phyloP scores from a whole-genome alignment of 1,140 invertebrate genomes.

The Mya arenaria region DNA sequence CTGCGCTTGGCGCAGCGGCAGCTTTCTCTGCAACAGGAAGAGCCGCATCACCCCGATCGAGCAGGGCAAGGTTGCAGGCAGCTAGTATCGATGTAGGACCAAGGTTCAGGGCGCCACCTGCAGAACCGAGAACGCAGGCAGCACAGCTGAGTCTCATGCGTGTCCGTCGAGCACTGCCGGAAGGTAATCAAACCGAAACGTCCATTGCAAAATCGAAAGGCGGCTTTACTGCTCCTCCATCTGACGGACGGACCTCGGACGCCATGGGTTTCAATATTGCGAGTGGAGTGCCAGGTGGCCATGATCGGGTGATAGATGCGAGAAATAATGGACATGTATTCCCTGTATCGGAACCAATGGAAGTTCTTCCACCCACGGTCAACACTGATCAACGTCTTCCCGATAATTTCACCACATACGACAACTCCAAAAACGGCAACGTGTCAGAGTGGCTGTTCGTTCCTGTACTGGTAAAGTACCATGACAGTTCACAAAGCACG shows the following conservation, averaged over 20 bases:
- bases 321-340: neutral
- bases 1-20: neutral
- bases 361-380: neutral
- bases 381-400: neutral
- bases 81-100: constrained; percentile 25
- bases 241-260: constrained; percentile 14
- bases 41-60: neutral
- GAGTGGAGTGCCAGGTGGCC: neutral
- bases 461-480: constrained; percentile 2
- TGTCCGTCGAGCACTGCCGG: neutral
- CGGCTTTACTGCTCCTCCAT: neutral
- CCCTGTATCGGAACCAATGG: neutral
- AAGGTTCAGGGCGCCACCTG: constrained; percentile 30
- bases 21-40: neutral
- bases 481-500: neutral
- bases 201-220: neutral
- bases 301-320: neutral
- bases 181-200: neutral
- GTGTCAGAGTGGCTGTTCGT: constrained; percentile 22
- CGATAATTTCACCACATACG: neutral
- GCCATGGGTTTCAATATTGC: neutral
- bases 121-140: constrained; percentile 42
- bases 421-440: neutral
- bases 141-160: neutral
- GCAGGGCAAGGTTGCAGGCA: constrained; percentile 1